Conservation (phyloP, 2,888 invertebrate genomes). For the Seira ritae region DNA sequence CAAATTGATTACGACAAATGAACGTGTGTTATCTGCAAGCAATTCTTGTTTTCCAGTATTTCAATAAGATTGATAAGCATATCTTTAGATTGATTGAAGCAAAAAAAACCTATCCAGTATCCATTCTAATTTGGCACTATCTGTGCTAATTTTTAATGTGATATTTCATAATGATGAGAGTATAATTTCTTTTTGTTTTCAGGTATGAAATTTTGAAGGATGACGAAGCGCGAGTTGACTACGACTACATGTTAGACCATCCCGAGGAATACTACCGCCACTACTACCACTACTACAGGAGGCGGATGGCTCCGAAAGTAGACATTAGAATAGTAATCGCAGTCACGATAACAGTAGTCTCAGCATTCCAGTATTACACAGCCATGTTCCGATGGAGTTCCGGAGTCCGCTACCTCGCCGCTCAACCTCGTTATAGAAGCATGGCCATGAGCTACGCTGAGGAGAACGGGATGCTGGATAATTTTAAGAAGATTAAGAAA, state of each 20-base stretch:
- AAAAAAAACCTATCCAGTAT: too few species aligned
- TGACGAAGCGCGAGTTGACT: slow-evolving; percentile 91
- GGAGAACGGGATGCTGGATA: slow-evolving; percentile 79
- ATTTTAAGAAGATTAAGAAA: slow-evolving; percentile 76
- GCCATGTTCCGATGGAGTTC: slow-evolving; percentile 81
- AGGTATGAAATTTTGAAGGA: slow-evolving; percentile 89
- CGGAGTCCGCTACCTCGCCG: slow-evolving; percentile 91
- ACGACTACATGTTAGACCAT: slow-evolving; percentile 97
- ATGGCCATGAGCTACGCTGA: slow-evolving; percentile 82
- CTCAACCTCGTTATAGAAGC: slow-evolving; percentile 90
- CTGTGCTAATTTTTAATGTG: neutral
- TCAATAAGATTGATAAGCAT: too few species aligned
- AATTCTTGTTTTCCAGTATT: too few species aligned
- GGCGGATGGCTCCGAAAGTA: slow-evolving; percentile 92
- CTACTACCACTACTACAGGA: slow-evolving; percentile 92
- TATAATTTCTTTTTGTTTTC: too few species aligned
- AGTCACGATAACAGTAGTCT: slow-evolving; percentile 89
- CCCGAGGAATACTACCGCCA: slow-evolving; percentile 94
- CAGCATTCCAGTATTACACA: slow-evolving; percentile 88
- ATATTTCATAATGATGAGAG: too few species aligned
- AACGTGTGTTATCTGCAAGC: too few species aligned
- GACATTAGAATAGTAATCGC: slow-evolving; percentile 92
- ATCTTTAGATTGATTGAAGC: too few species aligned
- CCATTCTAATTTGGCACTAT: neutral
- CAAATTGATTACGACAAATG: too few species aligned